Percentiles rank a stretch among this genome's conserved stretches.
Evolutionary conservation across 2,888 invertebrate species (phyloP).

Genomic region (Pristionchus mayeri): DNA sequence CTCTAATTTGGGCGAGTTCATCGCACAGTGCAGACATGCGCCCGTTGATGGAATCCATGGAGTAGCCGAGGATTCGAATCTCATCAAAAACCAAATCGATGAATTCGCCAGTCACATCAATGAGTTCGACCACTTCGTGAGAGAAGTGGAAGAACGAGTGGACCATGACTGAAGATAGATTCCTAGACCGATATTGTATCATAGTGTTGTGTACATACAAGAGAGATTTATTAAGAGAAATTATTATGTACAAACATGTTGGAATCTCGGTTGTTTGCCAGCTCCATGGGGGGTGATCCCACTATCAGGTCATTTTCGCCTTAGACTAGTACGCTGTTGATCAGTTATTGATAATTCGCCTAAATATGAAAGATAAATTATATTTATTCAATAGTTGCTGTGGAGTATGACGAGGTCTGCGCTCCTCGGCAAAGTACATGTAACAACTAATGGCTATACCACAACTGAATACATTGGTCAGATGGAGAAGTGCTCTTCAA

Average conservation of each 20-base stretch:
- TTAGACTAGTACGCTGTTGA: no score
- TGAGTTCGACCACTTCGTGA: conserved; percentile 43
- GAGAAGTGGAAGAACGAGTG: conserved; percentile 45
- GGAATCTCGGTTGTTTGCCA: not conserved
- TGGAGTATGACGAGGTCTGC: not conserved
- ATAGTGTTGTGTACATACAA: no score
- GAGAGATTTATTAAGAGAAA: no score
- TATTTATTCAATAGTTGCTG: no score
- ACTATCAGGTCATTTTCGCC: not conserved
- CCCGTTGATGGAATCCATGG: not conserved
- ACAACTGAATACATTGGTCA: not conserved
- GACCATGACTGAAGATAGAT: conserved; percentile 25
- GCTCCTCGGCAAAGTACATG: not conserved
- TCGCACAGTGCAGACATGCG: conserved; percentile 38
- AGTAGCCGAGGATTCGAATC: not conserved
- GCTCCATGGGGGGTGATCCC: not conserved
- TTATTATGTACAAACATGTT: not conserved
- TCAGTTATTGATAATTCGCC: not conserved
- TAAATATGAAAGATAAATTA: no score
- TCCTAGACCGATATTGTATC: no score
- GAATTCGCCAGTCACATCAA: conserved; percentile 13
- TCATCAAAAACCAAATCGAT: conserved; percentile 34
- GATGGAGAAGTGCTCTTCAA: conserved; percentile 46
- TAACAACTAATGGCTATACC: no score
- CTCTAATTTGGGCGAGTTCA: conserved; percentile 44